Evolutionary conservation across 2,113 vertebrate genomes (phyloP), one percentile per base, ranked within the genome.

Genomic region (Ranitomeya variabilis): DNA sequence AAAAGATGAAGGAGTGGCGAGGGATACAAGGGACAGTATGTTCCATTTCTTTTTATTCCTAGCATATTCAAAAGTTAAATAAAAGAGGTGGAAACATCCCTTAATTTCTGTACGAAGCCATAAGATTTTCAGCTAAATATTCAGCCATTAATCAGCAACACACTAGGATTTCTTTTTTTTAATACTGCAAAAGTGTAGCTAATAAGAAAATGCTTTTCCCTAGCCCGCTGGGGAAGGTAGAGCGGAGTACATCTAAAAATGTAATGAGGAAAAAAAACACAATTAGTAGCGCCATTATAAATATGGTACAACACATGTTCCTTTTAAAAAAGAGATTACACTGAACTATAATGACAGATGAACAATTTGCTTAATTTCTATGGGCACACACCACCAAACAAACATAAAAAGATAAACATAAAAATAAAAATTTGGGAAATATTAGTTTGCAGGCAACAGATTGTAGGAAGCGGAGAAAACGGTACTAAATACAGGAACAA

Each of bases 261-360:
- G 57, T 62, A 37, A 62, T 62, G 80, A 62, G 54, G 37, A 64
- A 31, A 26, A 62, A 62, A 62, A 37, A 37, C 45, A 81, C 19
- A 31, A 62, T 62, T 37, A 62, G 80, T 12, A 62, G 26, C 62
- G 57, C 57, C 31, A 62, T 81, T 37, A 80, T 80, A 81, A 81
- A 62, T 81, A 81, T 81, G 80, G 26, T 81, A 21, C 57, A 81
- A 81, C 80, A 80, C 79, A 81, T 81, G 80, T 81, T 81, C 57
- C 80, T 21, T 62, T 62, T 81, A 62, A 37, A 81, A 31, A 81
- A 62, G 26, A 81, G 16, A 81, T 81, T 62, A 81, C 0, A 62
- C 26, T 19, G 45, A 62, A 81, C 26, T 26, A 45, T 81, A 62
- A 60, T 60, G 57, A 37, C 80, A 81, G 80, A 62, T 81, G 80